Evolutionary conservation across 92 coral and sea anemone species (phyloP).

Genomic region (Zoanthus gigantus): DNA sequence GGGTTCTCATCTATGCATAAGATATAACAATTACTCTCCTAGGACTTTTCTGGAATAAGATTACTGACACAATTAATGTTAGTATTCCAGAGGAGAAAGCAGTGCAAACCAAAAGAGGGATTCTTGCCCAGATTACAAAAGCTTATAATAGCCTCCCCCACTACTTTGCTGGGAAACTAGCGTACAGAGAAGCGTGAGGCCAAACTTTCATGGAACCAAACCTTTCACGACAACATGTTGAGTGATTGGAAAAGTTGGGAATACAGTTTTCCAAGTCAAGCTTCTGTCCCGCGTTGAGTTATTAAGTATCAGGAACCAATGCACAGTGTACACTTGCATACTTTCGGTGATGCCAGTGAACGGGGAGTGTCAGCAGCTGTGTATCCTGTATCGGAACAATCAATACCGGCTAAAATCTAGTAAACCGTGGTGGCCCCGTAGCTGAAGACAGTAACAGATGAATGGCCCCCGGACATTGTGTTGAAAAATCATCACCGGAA

Average conservation of each 20-base stretch:
- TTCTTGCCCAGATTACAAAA: conserved; percentile 11
- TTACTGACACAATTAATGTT: conserved; percentile 30
- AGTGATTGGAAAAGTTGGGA: too few species aligned
- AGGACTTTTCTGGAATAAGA: conserved; percentile 50
- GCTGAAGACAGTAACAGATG: background rate
- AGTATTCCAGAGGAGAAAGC: conserved; percentile 16
- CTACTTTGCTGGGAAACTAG: background rate
- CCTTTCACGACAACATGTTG: background rate
- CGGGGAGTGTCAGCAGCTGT: background rate
- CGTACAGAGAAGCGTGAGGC: background rate
- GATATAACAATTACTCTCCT: conserved; percentile 24
- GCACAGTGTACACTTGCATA: background rate
- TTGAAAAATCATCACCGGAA: background rate
- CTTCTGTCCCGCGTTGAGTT: background rate
- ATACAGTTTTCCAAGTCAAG: background rate
- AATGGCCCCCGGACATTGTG: background rate
- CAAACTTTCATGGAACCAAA: background rate
- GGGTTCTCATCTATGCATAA: background rate
- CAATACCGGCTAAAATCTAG: conserved; percentile 17
- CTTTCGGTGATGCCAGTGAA: conserved; percentile 3
- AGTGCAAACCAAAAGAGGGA: conserved; percentile 16
- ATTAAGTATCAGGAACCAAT: conserved; percentile 7
- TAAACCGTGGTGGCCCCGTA: background rate
- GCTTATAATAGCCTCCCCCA: background rate
- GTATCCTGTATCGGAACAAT: background rate